Conservation (phyloP, 2,113 vertebrate genomes). For the Stercorarius parasiticus region DNA sequence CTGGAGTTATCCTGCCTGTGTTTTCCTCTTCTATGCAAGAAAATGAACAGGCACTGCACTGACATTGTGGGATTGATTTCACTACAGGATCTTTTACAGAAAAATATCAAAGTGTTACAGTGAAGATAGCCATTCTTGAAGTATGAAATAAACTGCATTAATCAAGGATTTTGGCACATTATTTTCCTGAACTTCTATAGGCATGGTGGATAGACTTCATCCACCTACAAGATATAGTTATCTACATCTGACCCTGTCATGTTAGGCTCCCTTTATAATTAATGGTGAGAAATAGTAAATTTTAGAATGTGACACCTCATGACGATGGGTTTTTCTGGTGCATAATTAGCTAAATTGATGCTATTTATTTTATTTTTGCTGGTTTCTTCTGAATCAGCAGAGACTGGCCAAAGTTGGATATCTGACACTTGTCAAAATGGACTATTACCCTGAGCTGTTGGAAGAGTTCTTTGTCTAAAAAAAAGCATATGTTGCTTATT, state of each 20-base stretch:
- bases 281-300: not conserved
- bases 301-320: not conserved
- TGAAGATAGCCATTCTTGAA: not conserved
- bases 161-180: not conserved
- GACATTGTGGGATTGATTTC: not conserved
- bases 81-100: not conserved
- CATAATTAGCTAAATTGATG: not conserved
- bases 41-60: not conserved
- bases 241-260: not conserved
- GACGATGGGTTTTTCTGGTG: not conserved
- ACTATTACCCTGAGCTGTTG: not conserved
- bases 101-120: not conserved
- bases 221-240: not conserved
- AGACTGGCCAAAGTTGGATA: not conserved
- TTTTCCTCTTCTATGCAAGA: not conserved
- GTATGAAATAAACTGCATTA: not conserved
- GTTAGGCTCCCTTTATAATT: not conserved
- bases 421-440: not conserved
- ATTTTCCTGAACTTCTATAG: not conserved
- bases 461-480: not conserved
- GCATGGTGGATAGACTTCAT: not conserved
- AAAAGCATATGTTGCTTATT: not conserved
- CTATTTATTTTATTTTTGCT: not conserved
- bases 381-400: not conserved
- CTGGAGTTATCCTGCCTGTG: not conserved